phyloP scores from a whole-genome alignment of 1,140 invertebrate genomes.

The Zaprionus ornatus region DNA sequence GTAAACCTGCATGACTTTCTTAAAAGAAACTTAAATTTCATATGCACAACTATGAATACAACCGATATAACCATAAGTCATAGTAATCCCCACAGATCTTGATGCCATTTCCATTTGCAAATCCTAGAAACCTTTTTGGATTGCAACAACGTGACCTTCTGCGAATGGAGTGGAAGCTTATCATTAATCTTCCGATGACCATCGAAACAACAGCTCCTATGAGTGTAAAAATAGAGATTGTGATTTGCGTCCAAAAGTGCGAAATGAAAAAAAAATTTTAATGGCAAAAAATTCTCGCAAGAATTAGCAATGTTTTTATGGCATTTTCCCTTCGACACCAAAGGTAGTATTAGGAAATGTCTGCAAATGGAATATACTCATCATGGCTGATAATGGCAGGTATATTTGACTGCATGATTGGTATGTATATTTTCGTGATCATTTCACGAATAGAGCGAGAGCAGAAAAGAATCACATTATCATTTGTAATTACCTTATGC shows the following conservation, averaged over 20 bases:
- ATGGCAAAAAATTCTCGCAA: background rate
- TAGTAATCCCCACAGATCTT: no score
- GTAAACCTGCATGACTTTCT: no score
- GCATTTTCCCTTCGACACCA: background rate
- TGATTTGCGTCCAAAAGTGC: no score
- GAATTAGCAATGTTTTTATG: background rate
- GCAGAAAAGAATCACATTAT: no score
- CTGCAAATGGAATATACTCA: background rate
- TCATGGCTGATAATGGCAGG: background rate
- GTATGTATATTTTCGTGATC: background rate
- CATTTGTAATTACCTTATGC: no score
- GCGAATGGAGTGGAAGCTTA: background rate
- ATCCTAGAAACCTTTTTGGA: background rate
- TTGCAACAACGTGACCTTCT: background rate
- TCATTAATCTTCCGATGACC: background rate
- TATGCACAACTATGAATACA: no score
- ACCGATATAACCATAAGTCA: no score
- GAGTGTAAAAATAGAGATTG: background rate
- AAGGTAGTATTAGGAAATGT: background rate
- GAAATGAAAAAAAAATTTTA: no score
- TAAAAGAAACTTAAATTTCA: no score
- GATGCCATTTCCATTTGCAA: background rate
- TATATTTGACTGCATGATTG: background rate
- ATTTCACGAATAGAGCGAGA: no score
- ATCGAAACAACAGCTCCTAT: background rate